phyloP scores from a whole-genome alignment of 2,888 invertebrate species.

The Operophtera brumata region DNA sequence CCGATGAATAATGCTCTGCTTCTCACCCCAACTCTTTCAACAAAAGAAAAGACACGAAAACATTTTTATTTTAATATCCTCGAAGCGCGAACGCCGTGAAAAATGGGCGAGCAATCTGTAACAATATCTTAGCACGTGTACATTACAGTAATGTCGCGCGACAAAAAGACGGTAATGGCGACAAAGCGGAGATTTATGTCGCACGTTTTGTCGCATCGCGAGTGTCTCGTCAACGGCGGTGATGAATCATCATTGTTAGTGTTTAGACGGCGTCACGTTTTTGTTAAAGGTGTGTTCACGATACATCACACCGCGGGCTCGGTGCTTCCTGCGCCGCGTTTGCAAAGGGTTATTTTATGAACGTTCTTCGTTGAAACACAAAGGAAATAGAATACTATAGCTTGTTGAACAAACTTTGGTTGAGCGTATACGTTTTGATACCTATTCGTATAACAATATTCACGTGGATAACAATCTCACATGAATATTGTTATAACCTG shows the following conservation, averaged over 20 bases:
- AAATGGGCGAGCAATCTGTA: conserved; percentile 47
- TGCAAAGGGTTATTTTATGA: neutral
- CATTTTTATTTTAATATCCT: conserved; percentile 27
- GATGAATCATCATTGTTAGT: conserved; percentile 18
- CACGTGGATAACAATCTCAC: no score
- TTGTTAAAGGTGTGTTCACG: neutral
- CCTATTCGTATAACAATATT: neutral
- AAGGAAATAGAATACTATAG: neutral
- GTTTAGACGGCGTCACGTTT: conserved; percentile 12
- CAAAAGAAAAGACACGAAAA: conserved; percentile 24
- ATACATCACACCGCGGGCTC: no score
- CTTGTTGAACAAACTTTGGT: no score
- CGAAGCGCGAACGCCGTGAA: conserved; percentile 30
- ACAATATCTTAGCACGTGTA: conserved; percentile 50
- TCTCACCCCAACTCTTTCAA: conserved; percentile 26
- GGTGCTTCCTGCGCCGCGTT: no score
- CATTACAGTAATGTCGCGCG: conserved; percentile 44
- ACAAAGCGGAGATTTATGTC: conserved; percentile 47
- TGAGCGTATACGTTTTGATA: no score
- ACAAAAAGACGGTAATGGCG: conserved; percentile 55
- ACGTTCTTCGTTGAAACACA: neutral
- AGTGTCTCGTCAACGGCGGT: conserved; percentile 5
- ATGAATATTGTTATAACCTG: no score
- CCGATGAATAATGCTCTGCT: conserved; percentile 15
- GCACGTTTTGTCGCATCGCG: conserved; percentile 24